Conservation (phyloP, 2,888 invertebrate species). For the Sminthurides aquaticus region DNA sequence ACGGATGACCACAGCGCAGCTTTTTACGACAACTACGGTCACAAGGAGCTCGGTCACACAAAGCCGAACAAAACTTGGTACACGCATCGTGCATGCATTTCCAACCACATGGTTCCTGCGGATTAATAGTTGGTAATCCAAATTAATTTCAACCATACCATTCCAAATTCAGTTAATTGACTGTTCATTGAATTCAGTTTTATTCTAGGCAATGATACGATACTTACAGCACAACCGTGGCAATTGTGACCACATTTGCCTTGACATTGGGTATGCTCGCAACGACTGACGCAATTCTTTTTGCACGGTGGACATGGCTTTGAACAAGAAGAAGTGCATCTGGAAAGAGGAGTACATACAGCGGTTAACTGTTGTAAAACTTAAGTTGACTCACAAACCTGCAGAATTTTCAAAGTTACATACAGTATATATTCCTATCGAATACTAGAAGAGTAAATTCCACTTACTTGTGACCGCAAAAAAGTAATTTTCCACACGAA, state of each 20-base stretch:
- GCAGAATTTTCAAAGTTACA: background rate
- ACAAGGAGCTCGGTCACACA: conserved; percentile 47
- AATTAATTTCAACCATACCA: background rate
- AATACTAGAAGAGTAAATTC: background rate
- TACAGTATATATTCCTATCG: background rate
- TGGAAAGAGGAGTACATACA: conserved; percentile 12
- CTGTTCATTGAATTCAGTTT: too few species aligned
- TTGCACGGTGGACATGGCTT: conserved; percentile 45
- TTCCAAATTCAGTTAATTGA: too few species aligned
- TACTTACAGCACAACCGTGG: conserved; percentile 23
- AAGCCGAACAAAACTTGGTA: conserved; percentile 24
- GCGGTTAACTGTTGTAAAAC: background rate
- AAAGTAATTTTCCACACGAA: conserved; percentile 53
- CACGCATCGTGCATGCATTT: conserved; percentile 29
- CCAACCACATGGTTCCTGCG: conserved; percentile 31
- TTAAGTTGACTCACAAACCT: background rate
- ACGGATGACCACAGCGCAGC: conserved; percentile 48
- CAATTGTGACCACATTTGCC: conserved; percentile 35
- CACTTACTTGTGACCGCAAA: conserved; percentile 58
- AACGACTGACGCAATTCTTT: conserved; percentile 30
- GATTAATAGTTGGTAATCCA: background rate
- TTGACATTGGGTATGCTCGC: conserved; percentile 35
- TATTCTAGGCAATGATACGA: too few species aligned
- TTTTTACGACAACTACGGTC: conserved; percentile 45
- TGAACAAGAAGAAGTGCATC: conserved; percentile 44